Percentiles rank a stretch among this genome's conserved stretches.
These are phyloP conservation scores for Acanthosepion lycidas DNA, from an alignment of 2,888 invertebrate species.

Conservation along the genomic window DNA sequence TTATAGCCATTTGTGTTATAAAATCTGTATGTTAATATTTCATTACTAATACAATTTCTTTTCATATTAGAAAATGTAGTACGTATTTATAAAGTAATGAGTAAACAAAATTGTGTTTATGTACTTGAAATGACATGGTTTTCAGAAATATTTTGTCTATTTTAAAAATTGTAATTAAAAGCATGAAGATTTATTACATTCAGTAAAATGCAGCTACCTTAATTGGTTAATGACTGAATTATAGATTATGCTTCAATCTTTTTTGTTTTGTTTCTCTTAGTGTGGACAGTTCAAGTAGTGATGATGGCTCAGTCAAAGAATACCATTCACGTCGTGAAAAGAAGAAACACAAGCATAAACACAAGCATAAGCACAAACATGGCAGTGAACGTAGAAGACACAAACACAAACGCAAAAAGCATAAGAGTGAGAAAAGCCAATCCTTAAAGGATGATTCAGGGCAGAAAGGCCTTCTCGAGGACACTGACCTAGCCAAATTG, in stretches of 20 bases:
- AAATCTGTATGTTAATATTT: too few species aligned
- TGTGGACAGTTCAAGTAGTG: slow-evolving; percentile 59
- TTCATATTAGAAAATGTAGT: too few species aligned
- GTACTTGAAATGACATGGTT: too few species aligned
- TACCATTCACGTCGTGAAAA: slow-evolving; percentile 59
- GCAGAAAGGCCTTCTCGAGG: slow-evolving; percentile 56
- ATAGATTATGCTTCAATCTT: neutral
- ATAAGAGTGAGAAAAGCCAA: slow-evolving; percentile 52
- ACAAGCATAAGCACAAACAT: slow-evolving; percentile 80
- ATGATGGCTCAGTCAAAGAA: slow-evolving; percentile 54
- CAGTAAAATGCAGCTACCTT: too few species aligned
- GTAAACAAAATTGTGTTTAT: too few species aligned
- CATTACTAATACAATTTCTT: too few species aligned
- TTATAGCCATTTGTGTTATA: too few species aligned
- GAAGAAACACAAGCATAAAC: slow-evolving; percentile 68
- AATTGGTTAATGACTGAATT: too few species aligned
- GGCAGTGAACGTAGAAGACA: slow-evolving; percentile 73
- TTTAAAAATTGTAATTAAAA: too few species aligned
- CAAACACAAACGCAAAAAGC: slow-evolving; percentile 57
- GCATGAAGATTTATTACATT: too few species aligned
- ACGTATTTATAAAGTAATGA: too few species aligned
- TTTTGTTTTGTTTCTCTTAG: slow-evolving; percentile 50
- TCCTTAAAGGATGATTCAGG: slow-evolving; percentile 43
- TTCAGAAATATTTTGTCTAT: too few species aligned
- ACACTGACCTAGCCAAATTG: slow-evolving; percentile 70